These are phyloP conservation scores for Mactromeris polynyma DNA, from an alignment of 2,888 invertebrate species.

Conservation along the genomic window DNA sequence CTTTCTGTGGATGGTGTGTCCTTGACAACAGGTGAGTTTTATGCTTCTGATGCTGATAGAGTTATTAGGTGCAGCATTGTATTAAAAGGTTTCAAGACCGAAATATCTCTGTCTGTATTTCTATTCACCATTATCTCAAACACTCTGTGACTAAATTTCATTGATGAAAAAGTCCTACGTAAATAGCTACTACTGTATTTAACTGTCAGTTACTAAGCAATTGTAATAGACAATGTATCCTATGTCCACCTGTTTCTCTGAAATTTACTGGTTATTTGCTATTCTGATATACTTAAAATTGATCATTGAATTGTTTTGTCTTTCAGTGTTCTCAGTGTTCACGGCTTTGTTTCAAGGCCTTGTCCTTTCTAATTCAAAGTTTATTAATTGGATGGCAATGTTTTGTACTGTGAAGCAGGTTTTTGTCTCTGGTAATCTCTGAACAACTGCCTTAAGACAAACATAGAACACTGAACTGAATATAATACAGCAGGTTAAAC, in stretches of 20 bases:
- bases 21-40: constrained; percentile 84
- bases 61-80: background rate
- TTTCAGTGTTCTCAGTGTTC: too few relatives aligned
- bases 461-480: background rate
- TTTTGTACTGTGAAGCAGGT: background rate
- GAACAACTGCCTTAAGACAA: background rate
- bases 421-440: background rate
- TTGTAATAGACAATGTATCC: background rate
- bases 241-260: background rate
- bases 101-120: background rate
- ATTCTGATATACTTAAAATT: too few relatives aligned
- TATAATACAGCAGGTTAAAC: background rate
- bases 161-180: background rate
- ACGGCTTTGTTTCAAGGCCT: too few relatives aligned
- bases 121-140: background rate
- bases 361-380: background rate
- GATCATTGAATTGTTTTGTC: too few relatives aligned
- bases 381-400: constrained; percentile 6
- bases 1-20: constrained; percentile 88
- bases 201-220: background rate
- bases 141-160: background rate
- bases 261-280: background rate
- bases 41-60: background rate
- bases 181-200: background rate
- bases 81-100: background rate